Evolutionary conservation across 2,888 invertebrate genomes (phyloP), one percentile per base, ranked within the genome.

Genomic region (Podabrus alpinus): DNA sequence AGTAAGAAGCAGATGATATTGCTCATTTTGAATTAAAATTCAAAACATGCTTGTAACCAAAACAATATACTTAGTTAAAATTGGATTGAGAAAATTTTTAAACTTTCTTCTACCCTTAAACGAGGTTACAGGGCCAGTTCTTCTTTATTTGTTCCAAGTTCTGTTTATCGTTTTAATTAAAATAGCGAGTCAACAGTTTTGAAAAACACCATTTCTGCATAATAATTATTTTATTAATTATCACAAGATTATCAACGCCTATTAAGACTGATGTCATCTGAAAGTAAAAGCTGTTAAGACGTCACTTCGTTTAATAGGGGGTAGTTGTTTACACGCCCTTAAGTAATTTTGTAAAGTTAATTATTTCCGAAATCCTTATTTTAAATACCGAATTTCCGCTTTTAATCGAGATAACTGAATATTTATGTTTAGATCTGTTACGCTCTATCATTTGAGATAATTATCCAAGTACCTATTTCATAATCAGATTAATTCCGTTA

Each of bases 11-110:
- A 71, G 73, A 73, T 66, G 70, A 73, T 68, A 73, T 70, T 75
- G 75, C 73, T 69, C 71, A 69, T 75, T 75, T 68, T 62, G 68
- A 73, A 76, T 76, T 76, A 73, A 76, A 76, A 76, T 76, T 73
- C 76, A 70, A 73, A 71, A 68, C 73, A 70, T 71, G 76, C 69
- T 62, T 73, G 71, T 64, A 76, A 73, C 76, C 71, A 66, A 69
- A 76, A 69, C 70, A 69, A 76, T 73, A 76, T 73, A 73, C 73
- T 76, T 70, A 76, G 73, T 67, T 76, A 69, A 73, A 76, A 76
- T 76, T 76, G 76, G 76, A 73, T 73, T 70, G 73, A 69, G 73
- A 73, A 70, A 76, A 10, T 64, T 64, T 64, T 64, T n/a, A 64
- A 64, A n/a, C n/a, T 64, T 64, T 13, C 21, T 64, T n/a, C 62